These are phyloP conservation scores for Melanocharis versteri DNA, from an alignment of 2,113 vertebrate genomes.

Conservation along the genomic window DNA sequence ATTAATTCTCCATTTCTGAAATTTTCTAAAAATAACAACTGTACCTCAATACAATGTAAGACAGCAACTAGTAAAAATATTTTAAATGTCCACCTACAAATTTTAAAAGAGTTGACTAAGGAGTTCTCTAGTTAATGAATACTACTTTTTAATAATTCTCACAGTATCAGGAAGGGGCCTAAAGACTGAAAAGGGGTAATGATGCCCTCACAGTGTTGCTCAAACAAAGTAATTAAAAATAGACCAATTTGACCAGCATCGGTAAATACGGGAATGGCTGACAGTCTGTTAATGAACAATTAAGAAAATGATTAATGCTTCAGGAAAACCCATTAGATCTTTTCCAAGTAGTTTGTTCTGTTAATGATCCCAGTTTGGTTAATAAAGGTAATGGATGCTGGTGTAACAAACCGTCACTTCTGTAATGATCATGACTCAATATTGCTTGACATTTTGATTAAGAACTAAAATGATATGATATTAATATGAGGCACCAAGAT, in stretches of 20 bases:
- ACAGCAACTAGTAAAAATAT: background rate
- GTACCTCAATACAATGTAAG: background rate
- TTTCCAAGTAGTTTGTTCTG: background rate
- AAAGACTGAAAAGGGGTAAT: background rate
- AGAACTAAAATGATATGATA: background rate
- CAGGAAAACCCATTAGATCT: background rate
- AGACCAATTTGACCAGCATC: background rate
- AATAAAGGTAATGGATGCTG: background rate
- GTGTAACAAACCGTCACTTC: background rate
- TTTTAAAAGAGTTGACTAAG: background rate
- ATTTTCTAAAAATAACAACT: background rate
- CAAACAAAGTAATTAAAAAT: background rate
- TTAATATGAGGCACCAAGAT: background rate
- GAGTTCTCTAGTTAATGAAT: background rate
- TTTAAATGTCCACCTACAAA: background rate
- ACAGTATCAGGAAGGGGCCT: background rate
- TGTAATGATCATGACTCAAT: background rate
- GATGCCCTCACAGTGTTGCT: background rate
- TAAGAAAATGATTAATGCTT: conserved; percentile 28
- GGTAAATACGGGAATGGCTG: background rate
- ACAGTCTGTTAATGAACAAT: background rate
- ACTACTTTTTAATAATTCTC: background rate
- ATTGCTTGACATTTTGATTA: conserved; percentile 24
- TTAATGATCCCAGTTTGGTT: background rate
- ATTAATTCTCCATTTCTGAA: background rate